Percentiles rank a stretch among this genome's conserved stretches.
These are phyloP conservation scores for Enteromius paludinosus DNA, from an alignment of 2,797 vertebrate genomes.

Conservation along the genomic window DNA sequence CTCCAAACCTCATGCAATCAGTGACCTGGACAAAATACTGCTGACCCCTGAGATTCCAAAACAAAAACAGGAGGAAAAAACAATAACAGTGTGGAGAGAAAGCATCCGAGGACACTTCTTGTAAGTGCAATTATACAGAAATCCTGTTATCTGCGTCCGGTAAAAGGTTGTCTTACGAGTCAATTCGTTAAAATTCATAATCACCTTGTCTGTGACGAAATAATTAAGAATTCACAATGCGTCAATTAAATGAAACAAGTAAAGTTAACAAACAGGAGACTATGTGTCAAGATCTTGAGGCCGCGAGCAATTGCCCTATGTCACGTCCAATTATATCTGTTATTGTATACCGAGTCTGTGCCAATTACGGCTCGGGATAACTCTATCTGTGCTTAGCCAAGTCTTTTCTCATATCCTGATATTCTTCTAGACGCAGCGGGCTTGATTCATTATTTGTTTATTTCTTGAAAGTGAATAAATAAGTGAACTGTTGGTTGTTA, in stretches of 20 bases:
- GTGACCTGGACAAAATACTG: constrained; percentile 41
- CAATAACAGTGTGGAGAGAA: background rate
- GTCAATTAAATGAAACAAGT: constrained; percentile 14
- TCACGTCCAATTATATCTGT: constrained; percentile 41
- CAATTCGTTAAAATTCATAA: background rate
- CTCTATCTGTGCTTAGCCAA: constrained; percentile 28
- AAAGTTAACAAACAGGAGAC: constrained; percentile 52
- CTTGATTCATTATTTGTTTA: constrained; percentile 47
- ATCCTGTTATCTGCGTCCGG: background rate
- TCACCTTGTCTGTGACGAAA: background rate
- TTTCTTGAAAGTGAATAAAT: constrained; percentile 53
- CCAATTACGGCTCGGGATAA: constrained; percentile 28
- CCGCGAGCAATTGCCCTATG: constrained; percentile 19
- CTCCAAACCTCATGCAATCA: constrained; percentile 30
- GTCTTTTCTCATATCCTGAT: background rate
- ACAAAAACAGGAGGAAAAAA: constrained; percentile 27
- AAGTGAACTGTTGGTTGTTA: constrained; percentile 32
- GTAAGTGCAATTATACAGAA: background rate
- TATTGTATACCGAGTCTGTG: constrained; percentile 34
- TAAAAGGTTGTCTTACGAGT: background rate
- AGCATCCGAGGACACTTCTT: background rate
- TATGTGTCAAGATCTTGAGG: constrained; percentile 55
- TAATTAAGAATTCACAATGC: constrained; percentile 16
- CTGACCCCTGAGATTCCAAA: constrained; percentile 51
- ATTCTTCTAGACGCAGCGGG: constrained; percentile 22